Evolutionary conservation across 2,113 vertebrate species (phyloP), one percentile per base, ranked within the genome.

Genomic region (Pteropus alecto): DNA sequence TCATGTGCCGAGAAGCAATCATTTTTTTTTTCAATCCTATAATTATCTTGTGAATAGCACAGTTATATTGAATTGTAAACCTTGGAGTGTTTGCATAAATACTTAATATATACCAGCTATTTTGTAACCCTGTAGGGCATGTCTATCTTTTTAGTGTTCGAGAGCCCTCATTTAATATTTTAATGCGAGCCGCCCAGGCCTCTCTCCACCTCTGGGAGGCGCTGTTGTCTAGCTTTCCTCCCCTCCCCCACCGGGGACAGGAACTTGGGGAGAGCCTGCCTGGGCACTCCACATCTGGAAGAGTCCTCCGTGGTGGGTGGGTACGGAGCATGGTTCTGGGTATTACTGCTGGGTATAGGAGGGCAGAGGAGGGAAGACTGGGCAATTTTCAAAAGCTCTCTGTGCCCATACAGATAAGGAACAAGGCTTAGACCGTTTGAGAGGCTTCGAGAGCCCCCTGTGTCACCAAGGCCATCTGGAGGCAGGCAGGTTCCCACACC

Each of bases 241-340:
- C 5, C 11, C 7, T 2, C 1, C 33, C 18, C 7, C 1, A 5
- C 48, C 10, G 15, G 60, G 33, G 38, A 77, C 51, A 22, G 2
- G 48, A 26, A 56, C 8, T 24, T 43, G 33, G 16, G 87, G 63
- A 58, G 11, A n/a, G 33, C 61, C 33, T 30, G 70, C 56, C 56
- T 51, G 76, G 92, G 12, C 22, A 13, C 54, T 6, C 8, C 0
- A 11, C 13, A 11, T 71, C 93, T 68, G 87, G 60, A 5, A 5
- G 65, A 21, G 26, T 8, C 41, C 2, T 16, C 33, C 0, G 2
- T 0, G 60, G 6, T 2, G 28, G 11, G 24, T 3, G 18, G 22
- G 38, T 58, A 77, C 58, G 48, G 21, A 67, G 67, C 60, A 5
- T 8, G 35, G 41, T 68, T 43, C 92, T 38, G 46, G 90, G 90